These are phyloP conservation scores for Sycobia sp. DNA, from an alignment of 1,140 invertebrate genomes.

Conservation along the genomic window DNA sequence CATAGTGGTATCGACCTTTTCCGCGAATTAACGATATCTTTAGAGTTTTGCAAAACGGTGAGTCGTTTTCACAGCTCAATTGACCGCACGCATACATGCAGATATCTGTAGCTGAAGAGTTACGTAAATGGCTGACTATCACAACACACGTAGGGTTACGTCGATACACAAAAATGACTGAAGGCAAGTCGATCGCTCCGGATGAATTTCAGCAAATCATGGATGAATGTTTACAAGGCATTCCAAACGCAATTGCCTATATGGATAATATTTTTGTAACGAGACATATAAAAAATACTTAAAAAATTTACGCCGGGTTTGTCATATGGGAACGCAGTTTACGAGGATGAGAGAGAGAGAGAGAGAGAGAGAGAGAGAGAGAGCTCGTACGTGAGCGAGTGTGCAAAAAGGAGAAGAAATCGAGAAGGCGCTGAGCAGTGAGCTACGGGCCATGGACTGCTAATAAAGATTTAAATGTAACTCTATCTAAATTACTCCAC, in stretches of 20 bases:
- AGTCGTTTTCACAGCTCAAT: slow-evolving; percentile 15
- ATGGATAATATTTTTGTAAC: slow-evolving; percentile 33
- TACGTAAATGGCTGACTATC: slow-evolving; percentile 22
- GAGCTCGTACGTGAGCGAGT: no score
- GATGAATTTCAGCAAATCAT: slow-evolving; percentile 56
- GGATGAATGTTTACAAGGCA: slow-evolving; percentile 45
- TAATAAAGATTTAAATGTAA: no score
- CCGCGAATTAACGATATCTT: slow-evolving; percentile 30
- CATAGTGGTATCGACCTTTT: not conserved
- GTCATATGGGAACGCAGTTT: no score
- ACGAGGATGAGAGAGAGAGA: no score
- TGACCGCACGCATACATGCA: slow-evolving; percentile 31
- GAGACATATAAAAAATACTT: no score
- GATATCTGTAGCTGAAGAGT: slow-evolving; percentile 21
- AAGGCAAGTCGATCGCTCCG: slow-evolving; percentile 46
- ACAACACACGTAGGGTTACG: slow-evolving; percentile 40
- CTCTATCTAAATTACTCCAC: no score
- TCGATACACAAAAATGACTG: slow-evolving; percentile 43
- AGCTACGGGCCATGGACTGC: no score
- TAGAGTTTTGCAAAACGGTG: slow-evolving; percentile 3
- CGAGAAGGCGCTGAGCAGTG: no score
- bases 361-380: no score
- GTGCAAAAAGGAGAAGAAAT: no score
- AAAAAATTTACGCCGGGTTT: no score
- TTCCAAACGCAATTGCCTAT: slow-evolving; percentile 29